Evolutionary conservation across 1,140 invertebrate genomes (phyloP).

Genomic region (Plodia interpunctella): DNA sequence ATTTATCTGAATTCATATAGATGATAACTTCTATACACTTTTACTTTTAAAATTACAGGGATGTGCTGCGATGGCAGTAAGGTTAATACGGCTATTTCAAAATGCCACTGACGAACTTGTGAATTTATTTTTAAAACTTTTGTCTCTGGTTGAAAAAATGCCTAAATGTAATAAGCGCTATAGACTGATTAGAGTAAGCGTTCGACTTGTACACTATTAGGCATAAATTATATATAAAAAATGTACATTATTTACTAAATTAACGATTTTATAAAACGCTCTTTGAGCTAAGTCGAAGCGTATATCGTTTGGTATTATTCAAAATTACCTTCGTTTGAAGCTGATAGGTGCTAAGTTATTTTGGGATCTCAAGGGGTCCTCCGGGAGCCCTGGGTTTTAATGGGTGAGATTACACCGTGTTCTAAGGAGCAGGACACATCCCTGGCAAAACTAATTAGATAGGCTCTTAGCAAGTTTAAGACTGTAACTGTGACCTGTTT

Average conservation of each 20-base stretch:
- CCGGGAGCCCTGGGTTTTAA: slow-evolving; percentile 39
- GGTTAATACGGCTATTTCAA: slow-evolving; percentile 46
- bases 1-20: slow-evolving; percentile 73
- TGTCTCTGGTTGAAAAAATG: slow-evolving; percentile 39
- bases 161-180: slow-evolving; percentile 74
- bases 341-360: slow-evolving; percentile 56
- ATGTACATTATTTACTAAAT: slow-evolving; percentile 74
- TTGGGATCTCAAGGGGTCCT: slow-evolving; percentile 59
- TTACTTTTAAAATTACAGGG: slow-evolving; percentile 72
- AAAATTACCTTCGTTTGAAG: slow-evolving; percentile 55
- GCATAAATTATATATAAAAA: slow-evolving; percentile 73
- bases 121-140: slow-evolving; percentile 53
- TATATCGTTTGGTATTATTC: slow-evolving; percentile 55
- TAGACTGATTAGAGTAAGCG: slow-evolving; percentile 76
- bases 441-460: slow-evolving; percentile 74
- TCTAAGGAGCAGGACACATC: slow-evolving; percentile 75
- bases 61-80: slow-evolving; percentile 69
- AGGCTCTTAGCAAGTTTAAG: slow-evolving; percentile 75
- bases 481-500: slow-evolving; percentile 77
- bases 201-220: slow-evolving; percentile 75
- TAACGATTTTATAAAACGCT: slow-evolving; percentile 60
- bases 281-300: slow-evolving; percentile 28
- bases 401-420: slow-evolving; percentile 65
- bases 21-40: slow-evolving; percentile 64
- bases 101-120: slow-evolving; percentile 32